A percentile compares a stretch with the other conserved stretches of the same genome.
phyloP scores from a whole-genome alignment of 2,888 invertebrate genomes.

The Hirtodrosophila histrioides region DNA sequence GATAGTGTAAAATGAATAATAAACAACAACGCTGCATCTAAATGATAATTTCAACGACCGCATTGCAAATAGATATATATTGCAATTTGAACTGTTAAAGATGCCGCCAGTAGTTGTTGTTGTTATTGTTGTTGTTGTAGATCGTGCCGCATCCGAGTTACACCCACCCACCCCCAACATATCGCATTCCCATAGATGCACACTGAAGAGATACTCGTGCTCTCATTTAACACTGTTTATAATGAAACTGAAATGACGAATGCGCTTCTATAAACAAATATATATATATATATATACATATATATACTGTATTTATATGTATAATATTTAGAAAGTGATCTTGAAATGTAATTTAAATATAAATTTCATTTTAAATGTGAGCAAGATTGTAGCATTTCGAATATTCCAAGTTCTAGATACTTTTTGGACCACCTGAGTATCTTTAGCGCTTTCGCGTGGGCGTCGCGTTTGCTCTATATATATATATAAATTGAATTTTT shows the following conservation, averaged over 20 bases:
- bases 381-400: not conserved
- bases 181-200: conserved; percentile 23
- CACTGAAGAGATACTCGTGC: not conserved
- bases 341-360: conserved; percentile 7
- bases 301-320: too few species aligned
- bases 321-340: conserved; percentile 1
- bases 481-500: not conserved
- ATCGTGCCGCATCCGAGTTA: conserved; percentile 11
- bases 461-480: conserved; percentile 31
- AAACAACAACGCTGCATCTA: conserved; percentile 31
- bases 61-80: conserved; percentile 34
- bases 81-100: conserved; percentile 34
- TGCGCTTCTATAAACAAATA: conserved; percentile 5
- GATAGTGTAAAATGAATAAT: conserved; percentile 21
- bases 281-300: not conserved
- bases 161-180: not conserved
- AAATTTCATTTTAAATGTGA: not conserved
- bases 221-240: conserved; percentile 7
- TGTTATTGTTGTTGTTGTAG: conserved; percentile 5
- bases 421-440: conserved; percentile 32
- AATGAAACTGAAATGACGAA: not conserved
- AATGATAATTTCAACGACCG: conserved; percentile 47
- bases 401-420: not conserved
- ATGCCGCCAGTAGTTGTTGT: conserved; percentile 11
- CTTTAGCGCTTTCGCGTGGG: conserved; percentile 27